A percentile compares a stretch with the other conserved stretches of the same genome.
Conservation (phyloP, 1,140 invertebrate species). For the Paramacrobiotus metropolitanus region DNA sequence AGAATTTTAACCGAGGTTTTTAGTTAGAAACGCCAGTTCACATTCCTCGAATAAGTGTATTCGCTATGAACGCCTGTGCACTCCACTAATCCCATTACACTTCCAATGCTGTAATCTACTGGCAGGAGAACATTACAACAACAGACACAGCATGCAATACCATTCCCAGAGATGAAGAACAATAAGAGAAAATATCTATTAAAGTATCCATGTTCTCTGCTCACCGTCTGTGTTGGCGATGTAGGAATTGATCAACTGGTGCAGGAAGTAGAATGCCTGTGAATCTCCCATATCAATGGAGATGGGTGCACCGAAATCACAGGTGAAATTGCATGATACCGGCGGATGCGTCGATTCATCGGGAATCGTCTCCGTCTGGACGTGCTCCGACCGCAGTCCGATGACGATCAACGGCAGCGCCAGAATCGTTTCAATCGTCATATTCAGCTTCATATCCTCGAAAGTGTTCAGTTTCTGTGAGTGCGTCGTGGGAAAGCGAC, state of each 20-base stretch:
- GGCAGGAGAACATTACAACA: no score
- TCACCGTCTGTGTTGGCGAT: constrained; percentile 28
- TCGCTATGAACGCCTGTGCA: no score
- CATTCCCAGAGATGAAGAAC: not conserved
- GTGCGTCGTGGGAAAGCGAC: constrained; percentile 40
- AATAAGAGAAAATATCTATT: constrained; percentile 1
- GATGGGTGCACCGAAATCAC: constrained; percentile 93
- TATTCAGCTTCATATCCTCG: constrained; percentile 50
- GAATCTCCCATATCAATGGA: constrained; percentile 81
- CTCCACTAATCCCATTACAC: no score
- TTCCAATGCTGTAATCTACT: no score
- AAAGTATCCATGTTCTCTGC: not conserved
- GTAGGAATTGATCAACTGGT: constrained; percentile 85
- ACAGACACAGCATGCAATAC: no score
- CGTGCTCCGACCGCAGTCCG: constrained; percentile 73
- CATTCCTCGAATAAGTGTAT: no score
- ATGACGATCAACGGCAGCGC: constrained; percentile 71
- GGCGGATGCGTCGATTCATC: constrained; percentile 54
- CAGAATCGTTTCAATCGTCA: constrained; percentile 82
- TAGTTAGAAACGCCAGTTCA: not conserved
- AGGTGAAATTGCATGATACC: constrained; percentile 86
- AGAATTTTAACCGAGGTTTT: no score
- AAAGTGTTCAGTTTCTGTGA: constrained; percentile 12
- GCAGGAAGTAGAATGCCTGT: constrained; percentile 87
- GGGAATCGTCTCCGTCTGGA: constrained; percentile 44